These are phyloP conservation scores for Hiodon tergisus DNA, from an alignment of 2,113 vertebrate genomes.

Conservation along the genomic window DNA sequence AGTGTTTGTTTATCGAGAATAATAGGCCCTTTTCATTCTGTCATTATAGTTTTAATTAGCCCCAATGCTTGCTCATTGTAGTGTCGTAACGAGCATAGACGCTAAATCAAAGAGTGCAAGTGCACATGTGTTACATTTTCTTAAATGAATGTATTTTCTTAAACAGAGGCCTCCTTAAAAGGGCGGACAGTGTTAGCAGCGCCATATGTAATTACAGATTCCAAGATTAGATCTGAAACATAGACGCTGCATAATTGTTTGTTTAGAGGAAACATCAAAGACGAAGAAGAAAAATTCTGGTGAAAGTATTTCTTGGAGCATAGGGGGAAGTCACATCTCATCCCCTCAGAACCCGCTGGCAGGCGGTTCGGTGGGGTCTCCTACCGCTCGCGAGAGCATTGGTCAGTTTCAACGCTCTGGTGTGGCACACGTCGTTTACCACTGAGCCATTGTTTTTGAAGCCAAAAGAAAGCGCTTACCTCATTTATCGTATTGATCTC, in stretches of 20 bases:
- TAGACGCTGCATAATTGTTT: slow-evolving; percentile 14
- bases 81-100: not conserved
- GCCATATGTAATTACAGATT: slow-evolving; percentile 31
- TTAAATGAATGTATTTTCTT: not conserved
- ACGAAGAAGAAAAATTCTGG: slow-evolving; percentile 1
- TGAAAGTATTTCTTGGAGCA: not conserved
- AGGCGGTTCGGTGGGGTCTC: not conserved
- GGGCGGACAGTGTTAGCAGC: not conserved
- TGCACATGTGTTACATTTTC: not conserved
- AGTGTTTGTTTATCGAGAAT: slow-evolving; percentile 6
- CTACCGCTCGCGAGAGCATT: not conserved
- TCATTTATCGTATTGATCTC: no score
- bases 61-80: not conserved
- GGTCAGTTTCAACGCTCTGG: not conserved
- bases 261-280: slow-evolving; percentile 6
- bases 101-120: no score
- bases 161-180: slow-evolving; percentile 6
- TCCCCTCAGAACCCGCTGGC: not conserved
- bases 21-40: not conserved
- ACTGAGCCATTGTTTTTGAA: no score
- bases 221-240: slow-evolving; percentile 5
- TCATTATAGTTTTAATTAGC: not conserved
- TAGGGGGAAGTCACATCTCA: not conserved
- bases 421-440: no score
- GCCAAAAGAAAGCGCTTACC: no score